phyloP scores from a whole-genome alignment of 1,140 invertebrate genomes.

The Zaprionus capensis region DNA sequence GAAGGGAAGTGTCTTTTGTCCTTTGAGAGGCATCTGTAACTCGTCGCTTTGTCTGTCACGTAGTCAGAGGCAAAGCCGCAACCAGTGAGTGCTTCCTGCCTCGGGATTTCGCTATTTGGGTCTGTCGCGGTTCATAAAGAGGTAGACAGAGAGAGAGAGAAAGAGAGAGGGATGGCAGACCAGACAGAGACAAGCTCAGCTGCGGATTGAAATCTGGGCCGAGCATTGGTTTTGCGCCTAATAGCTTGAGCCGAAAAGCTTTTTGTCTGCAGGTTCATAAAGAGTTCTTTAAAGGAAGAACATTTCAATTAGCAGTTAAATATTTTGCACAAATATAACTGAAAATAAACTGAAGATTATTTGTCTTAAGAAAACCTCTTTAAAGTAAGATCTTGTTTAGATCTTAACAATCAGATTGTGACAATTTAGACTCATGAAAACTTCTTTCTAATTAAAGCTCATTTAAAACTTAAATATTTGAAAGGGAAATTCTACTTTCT shows the following conservation, averaged over 20 bases:
- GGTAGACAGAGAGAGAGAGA: too few species aligned
- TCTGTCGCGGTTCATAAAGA: background rate
- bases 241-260: background rate
- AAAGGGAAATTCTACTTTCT: too few species aligned
- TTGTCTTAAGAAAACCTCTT: too few species aligned
- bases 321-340: background rate
- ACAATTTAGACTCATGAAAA: too few species aligned
- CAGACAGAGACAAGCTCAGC: background rate
- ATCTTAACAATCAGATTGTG: too few species aligned
- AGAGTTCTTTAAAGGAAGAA: background rate
- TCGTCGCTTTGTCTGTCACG: slow-evolving; percentile 1
- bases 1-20: background rate
- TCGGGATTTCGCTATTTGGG: slow-evolving; percentile 1
- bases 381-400: too few species aligned
- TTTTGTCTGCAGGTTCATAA: background rate
- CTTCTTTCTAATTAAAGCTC: too few species aligned
- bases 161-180: too few species aligned
- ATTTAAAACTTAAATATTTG: too few species aligned
- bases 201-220: background rate
- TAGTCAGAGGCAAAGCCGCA: slow-evolving; percentile 1
- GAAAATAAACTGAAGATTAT: too few species aligned
- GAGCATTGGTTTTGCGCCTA: background rate
- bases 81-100: background rate
- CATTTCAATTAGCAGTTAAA: background rate
- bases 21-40: slow-evolving; percentile 1